These are phyloP conservation scores for Acanthaster planci DNA, from an alignment of 35 echinoderm and acorn worm genomes.

Conservation along the genomic window DNA sequence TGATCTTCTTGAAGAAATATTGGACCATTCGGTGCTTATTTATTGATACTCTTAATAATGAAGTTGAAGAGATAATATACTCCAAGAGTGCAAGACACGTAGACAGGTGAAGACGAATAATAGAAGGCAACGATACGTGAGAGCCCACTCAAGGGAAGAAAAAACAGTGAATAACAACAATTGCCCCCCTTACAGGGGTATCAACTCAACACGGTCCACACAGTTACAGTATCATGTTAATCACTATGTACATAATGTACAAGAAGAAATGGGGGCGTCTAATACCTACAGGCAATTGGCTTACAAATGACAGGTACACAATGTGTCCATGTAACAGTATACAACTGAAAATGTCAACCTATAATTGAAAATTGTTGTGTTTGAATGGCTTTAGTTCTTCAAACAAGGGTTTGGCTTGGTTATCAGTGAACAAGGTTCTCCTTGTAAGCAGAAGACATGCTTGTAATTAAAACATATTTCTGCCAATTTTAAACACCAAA, in stretches of 20 bases:
- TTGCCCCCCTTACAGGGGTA: not conserved
- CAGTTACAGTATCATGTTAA: not conserved
- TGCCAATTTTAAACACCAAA: not conserved
- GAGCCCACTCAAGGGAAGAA: not conserved
- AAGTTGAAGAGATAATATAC: not conserved
- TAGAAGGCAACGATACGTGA: not conserved
- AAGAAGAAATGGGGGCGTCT: not conserved
- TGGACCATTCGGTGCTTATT: constrained; percentile 27
- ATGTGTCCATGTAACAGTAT: no score
- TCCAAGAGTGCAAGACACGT: constrained; percentile 18
- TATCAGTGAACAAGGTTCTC: not conserved
- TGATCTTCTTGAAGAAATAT: constrained; percentile 27
- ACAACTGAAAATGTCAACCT: no score
- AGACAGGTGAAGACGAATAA: not conserved
- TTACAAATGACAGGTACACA: no score
- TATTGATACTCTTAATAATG: constrained; percentile 28
- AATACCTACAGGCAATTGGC: no score
- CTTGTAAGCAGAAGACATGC: constrained; percentile 3
- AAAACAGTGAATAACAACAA: not conserved
- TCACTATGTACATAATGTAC: constrained; percentile 26
- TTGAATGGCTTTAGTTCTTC: no score
- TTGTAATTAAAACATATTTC: not conserved
- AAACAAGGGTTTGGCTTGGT: no score
- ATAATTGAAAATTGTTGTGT: no score
- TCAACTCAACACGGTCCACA: constrained; percentile 9